Base-by-base conservation (phyloP, 2,113 vertebrate genomes). In the Epinephelus cyanopodus region DNA sequence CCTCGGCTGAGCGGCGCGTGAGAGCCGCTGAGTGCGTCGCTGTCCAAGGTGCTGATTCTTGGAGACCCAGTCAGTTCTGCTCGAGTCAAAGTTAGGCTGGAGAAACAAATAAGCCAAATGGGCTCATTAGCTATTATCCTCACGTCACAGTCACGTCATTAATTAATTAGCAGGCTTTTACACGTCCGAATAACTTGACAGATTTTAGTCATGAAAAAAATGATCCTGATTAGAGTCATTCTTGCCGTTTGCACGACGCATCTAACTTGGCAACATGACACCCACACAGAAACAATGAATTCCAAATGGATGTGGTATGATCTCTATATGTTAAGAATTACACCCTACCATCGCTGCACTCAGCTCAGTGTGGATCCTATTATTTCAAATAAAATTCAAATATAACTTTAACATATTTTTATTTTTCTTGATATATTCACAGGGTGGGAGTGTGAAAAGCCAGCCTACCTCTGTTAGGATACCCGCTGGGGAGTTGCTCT, bases 401-500 rank as follows among this genome's bases (percentile, higher is more conserved):
- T 27, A 3, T 0, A 7, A 67, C 33, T 65, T 47, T 19, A 8
- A 39, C 12, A 14, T 13, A n/a, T 72, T 15, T 15, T 48, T 2
- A 14, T 57, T 42, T 66, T 29, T 25, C 21, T 29, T 33, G 5
- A 23, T 25, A 7, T 60, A 65, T 27, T 39, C 0, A 18, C 29
- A 39, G 42, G 12, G 69, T 69, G 77, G 77, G 60, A 84, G 75
- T 71, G 81, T 33, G 18, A 60, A 72, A 87, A 88, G 52, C 1
- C 66, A 82, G 82, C 92, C 85, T 94, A 94, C 94, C 94, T 95
- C 83, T 75, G 80, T 69, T 9, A 74, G 87, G 87, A 83, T 82
- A 60, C 89, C 89, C 85, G 85, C 76, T 77, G 81, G 74, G 86
- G 90, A 91, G 69, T 66, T 68, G 81, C 79, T 92, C 89, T 85